Evolutionary conservation across 2,113 vertebrate species (phyloP).

Genomic region (Phalacrocorax brasilianus): DNA sequence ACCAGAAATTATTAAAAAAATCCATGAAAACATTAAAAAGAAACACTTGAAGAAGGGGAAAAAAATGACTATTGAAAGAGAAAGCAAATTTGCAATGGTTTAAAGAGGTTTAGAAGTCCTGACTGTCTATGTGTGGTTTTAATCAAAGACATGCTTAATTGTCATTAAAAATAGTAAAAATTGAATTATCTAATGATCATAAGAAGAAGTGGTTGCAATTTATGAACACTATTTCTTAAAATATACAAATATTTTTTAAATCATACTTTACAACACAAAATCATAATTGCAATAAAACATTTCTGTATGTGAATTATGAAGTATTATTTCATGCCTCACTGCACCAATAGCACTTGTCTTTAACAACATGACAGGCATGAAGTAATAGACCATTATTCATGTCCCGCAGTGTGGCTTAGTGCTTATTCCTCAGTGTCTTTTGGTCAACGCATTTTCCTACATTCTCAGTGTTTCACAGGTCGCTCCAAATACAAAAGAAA

Average conservation of each 20-base stretch:
- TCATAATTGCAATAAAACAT: neutral
- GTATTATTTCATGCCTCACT: conserved; percentile 8
- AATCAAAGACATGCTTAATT: neutral
- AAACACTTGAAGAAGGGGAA: neutral
- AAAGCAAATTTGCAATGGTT: neutral
- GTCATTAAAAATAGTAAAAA: neutral
- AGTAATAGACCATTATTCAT: neutral
- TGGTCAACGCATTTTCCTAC: neutral
- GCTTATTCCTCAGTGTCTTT: neutral
- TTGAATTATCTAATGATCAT: neutral
- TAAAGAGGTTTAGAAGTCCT: neutral
- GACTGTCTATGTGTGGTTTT: neutral
- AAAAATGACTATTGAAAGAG: neutral
- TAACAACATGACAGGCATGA: neutral
- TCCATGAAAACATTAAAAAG: neutral
- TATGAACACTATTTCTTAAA: neutral
- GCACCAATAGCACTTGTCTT: neutral
- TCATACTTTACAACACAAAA: neutral
- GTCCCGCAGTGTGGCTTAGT: neutral
- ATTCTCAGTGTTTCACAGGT: neutral
- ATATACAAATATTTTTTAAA: neutral
- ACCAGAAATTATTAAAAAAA: neutral
- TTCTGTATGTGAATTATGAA: neutral
- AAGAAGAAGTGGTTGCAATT: neutral
- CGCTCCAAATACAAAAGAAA: neutral